Evolutionary conservation across 2,888 invertebrate species (phyloP).

Genomic region (Troides helena): DNA sequence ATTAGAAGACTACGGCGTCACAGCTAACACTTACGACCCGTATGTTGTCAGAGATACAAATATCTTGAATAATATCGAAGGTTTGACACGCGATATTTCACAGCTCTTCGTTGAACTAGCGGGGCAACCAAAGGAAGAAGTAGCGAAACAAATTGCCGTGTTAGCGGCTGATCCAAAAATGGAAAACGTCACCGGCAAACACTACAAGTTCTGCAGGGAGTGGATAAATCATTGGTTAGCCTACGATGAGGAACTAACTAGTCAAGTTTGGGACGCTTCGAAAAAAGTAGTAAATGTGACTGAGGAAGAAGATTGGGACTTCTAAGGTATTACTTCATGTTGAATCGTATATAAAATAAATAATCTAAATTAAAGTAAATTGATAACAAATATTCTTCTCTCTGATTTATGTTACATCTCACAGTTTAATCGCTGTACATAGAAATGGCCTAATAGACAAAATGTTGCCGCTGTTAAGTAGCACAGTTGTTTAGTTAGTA

Average conservation of each 20-base stretch:
- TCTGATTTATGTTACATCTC: too few species aligned
- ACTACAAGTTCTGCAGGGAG: conserved; percentile 59
- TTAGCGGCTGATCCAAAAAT: conserved; percentile 57
- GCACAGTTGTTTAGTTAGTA: too few species aligned
- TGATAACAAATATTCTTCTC: too few species aligned
- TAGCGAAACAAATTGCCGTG: conserved; percentile 57
- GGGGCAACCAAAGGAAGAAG: conserved; percentile 60
- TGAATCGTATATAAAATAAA: too few species aligned
- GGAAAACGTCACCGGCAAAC: conserved; percentile 50
- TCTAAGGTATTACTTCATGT: too few species aligned
- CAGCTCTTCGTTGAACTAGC: conserved; percentile 50
- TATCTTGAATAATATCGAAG: conserved; percentile 50
- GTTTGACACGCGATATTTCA: conserved; percentile 42
- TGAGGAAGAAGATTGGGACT: conserved; percentile 58
- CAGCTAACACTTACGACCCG: conserved; percentile 83
- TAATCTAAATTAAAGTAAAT: too few species aligned
- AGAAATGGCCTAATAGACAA: too few species aligned
- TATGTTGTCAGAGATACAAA: conserved; percentile 62
- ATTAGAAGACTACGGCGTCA: conserved; percentile 80
- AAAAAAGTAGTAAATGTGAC: conserved; percentile 58
- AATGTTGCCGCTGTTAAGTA: too few species aligned
- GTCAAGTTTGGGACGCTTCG: conserved; percentile 56
- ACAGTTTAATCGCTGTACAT: too few species aligned
- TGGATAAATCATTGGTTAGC: conserved; percentile 61
- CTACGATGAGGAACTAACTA: conserved; percentile 46